Percentiles rank a stretch among this genome's conserved stretches.
These are phyloP conservation scores for Drosophila phalerata DNA, from an alignment of 2,888 invertebrate genomes.

Conservation along the genomic window DNA sequence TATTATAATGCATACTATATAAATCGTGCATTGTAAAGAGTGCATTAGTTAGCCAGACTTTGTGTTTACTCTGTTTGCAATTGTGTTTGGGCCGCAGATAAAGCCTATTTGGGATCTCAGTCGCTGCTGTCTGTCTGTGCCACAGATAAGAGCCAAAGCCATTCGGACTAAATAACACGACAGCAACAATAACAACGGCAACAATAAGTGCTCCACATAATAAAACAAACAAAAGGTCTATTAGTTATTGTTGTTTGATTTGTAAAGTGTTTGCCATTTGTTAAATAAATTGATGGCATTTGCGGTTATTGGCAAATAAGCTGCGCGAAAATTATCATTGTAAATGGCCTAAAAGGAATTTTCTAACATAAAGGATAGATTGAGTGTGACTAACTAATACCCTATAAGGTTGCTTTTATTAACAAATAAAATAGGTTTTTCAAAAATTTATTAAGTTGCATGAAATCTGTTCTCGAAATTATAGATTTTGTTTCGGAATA, in stretches of 20 bases:
- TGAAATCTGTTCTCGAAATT: too few species aligned
- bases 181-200: slow-evolving; percentile 23
- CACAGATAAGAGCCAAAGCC: slow-evolving; percentile 62
- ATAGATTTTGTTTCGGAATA: too few species aligned
- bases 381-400: not conserved
- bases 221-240: slow-evolving; percentile 67
- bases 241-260: slow-evolving; percentile 82
- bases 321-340: slow-evolving; percentile 43
- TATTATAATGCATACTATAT: slow-evolving; percentile 72
- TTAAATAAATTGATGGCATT: slow-evolving; percentile 80
- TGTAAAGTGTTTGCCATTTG: slow-evolving; percentile 79
- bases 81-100: slow-evolving; percentile 49
- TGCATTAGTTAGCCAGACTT: slow-evolving; percentile 26
- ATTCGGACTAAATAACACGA: slow-evolving; percentile 73
- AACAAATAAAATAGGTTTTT: not conserved
- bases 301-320: slow-evolving; percentile 72
- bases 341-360: slow-evolving; percentile 37
- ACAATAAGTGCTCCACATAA: slow-evolving; percentile 45
- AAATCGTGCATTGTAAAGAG: slow-evolving; percentile 26
- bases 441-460: not conserved
- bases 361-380: slow-evolving; percentile 3
- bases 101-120: slow-evolving; percentile 33
- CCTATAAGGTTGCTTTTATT: not conserved
- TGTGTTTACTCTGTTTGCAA: slow-evolving; percentile 25
- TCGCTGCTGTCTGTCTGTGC: slow-evolving; percentile 30